Base-by-base conservation (phyloP, 1,140 invertebrate genomes). In the Drosophila bipectinata region DNA sequence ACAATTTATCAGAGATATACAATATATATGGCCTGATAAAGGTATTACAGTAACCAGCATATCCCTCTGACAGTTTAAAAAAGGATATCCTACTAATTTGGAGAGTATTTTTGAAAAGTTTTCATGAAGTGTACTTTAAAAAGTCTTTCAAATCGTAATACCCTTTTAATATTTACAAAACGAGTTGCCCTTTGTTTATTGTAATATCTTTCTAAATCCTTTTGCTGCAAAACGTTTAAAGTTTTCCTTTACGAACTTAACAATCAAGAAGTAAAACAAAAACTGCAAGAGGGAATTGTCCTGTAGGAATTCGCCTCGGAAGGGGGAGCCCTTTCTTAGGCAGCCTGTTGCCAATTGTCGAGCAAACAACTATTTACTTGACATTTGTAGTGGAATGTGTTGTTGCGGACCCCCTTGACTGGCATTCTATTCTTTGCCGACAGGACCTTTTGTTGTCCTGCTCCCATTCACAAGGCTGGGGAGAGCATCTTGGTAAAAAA, bases 321-420 rank as follows among this genome's bases (percentile, higher is more conserved):
- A 21, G 21, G 21, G 3, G 21, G 21, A 21, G 21, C 21, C n/a
- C 24, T 14, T 66, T 14, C 48, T 74, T 44, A 47, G 44, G 30
- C 48, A 63, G 82, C 82, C 81, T 81, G 68, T 75, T 85, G 68
- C 74, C 78, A 71, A 85, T 85, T 87, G 82, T 87, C 73, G 55
- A 67, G 60, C 66, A 74, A 81, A 81, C 63, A 85, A 69, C 77
- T 66, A 74, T 81, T 77, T 58, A 74, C 72, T 84, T 80, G 62
- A 77, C 72, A 64, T 54, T 49, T 79, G 24, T 52, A 51, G 45
- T 5, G 48, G 32, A 44, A 49, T 52, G 63, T 14, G 39, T 62
- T 68, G 56, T 63, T 44, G 59, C 37, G 49, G 41, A 44, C 41
- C 41, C n/a, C 41, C 52, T 76, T 76, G 71, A 79, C 74, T 72